A percentile compares a stretch with the other conserved stretches of the same genome.
Conservation (phyloP, 2,888 invertebrate genomes). For the Nezara viridula region DNA sequence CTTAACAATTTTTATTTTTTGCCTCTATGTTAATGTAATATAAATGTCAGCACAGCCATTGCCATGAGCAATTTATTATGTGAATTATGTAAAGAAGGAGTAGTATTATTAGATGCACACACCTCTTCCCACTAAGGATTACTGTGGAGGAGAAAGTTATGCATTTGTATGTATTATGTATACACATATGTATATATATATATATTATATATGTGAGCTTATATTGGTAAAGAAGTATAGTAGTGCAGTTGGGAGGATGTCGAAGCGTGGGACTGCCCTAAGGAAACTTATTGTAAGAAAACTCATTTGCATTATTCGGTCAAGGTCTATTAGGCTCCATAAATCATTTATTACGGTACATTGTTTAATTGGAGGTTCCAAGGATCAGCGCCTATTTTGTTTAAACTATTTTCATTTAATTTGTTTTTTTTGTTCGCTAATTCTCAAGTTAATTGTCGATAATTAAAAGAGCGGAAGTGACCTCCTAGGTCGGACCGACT, state of each 20-base stretch:
- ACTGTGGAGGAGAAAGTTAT: background rate
- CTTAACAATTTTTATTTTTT: no score
- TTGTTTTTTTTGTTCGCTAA: background rate
- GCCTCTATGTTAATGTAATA: background rate
- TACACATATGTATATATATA: no score
- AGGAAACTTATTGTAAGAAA: constrained; percentile 39
- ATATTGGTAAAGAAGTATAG: no score
- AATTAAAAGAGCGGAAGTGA: background rate
- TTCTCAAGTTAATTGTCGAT: background rate
- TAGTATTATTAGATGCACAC: background rate
- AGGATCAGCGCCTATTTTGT: background rate
- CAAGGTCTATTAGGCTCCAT: background rate
- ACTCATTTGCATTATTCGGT: constrained; percentile 16
- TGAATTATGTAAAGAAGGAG: background rate
- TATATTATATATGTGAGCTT: no score
- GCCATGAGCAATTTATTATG: background rate
- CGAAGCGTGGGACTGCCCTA: background rate
- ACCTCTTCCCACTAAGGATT: background rate
- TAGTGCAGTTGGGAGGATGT: background rate
- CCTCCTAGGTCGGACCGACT: background rate
- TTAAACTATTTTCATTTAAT: background rate
- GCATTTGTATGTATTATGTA: no score
- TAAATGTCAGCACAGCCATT: background rate
- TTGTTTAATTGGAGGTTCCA: constrained; percentile 33
- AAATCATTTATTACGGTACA: constrained; percentile 46